phyloP scores from a whole-genome alignment of 2,797 vertebrate genomes.

The Hafferia zeledoni region DNA sequence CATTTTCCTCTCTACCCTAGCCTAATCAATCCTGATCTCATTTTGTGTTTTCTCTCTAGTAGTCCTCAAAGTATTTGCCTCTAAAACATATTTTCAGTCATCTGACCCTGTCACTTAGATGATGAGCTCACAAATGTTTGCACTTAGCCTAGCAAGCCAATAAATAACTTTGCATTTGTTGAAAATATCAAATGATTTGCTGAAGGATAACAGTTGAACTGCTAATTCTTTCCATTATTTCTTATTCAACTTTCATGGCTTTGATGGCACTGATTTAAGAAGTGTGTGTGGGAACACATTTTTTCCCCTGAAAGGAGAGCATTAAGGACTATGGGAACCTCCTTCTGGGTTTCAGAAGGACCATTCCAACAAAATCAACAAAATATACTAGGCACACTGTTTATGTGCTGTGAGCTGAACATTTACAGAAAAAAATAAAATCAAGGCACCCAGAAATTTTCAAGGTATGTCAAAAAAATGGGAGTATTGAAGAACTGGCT shows the following conservation, averaged over 20 bases:
- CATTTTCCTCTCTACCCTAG: neutral
- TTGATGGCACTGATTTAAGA: neutral
- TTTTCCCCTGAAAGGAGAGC: neutral
- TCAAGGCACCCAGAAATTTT: neutral
- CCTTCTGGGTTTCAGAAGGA: neutral
- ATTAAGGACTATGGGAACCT: neutral
- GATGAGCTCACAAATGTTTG: neutral
- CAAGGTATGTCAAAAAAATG: neutral
- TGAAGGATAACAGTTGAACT: neutral
- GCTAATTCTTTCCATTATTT: neutral
- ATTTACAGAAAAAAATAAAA: neutral
- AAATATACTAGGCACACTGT: neutral
- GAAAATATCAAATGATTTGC: neutral
- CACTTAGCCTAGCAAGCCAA: neutral
- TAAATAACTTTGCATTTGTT: neutral
- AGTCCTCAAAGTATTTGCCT: neutral
- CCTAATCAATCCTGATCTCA: neutral
- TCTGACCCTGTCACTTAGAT: neutral
- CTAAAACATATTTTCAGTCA: neutral
- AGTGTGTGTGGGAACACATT: rapidly evolving
- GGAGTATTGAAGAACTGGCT: neutral
- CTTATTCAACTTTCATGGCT: neutral
- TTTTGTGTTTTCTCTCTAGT: neutral
- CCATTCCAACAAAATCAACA: neutral
- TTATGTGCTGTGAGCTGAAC: neutral